phyloP scores from a whole-genome alignment of 30 jellyfish, hydroid and myxozoan genomes.

The Phacellophora camtschatica region DNA sequence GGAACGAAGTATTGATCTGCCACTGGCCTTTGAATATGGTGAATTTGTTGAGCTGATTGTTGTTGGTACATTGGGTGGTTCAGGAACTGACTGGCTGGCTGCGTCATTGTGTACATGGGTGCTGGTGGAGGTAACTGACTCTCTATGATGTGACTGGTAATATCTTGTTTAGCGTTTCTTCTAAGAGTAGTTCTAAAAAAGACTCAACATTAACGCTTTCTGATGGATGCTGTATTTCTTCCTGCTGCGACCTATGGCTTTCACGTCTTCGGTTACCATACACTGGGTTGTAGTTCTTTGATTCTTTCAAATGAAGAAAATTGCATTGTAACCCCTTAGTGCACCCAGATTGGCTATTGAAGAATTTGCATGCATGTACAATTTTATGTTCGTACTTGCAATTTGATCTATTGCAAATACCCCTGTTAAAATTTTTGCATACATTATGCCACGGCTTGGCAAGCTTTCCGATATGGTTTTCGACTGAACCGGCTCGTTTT shows the following conservation, averaged over 20 bases:
- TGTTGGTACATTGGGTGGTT: slow-evolving; percentile 10
- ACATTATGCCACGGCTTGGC: not conserved
- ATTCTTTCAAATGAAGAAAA: not conserved
- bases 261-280: slow-evolving; percentile 11
- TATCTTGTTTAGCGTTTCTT: not conserved
- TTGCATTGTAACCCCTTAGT: slow-evolving; percentile 6
- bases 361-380: not conserved
- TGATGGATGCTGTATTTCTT: not conserved
- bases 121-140: slow-evolving; percentile 2
- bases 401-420: not conserved
- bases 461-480: not conserved
- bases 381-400: not conserved
- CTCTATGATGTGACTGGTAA: not conserved
- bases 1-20: not conserved
- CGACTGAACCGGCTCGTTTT: not conserved
- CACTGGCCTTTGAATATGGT: not conserved
- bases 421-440: not conserved
- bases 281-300: not conserved
- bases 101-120: slow-evolving; percentile 4
- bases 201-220: not conserved
- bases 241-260: slow-evolving; percentile 2
- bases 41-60: not conserved
- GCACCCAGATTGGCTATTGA: slow-evolving; percentile 9
- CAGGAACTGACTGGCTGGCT: not conserved
- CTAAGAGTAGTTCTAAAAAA: not conserved